These are phyloP conservation scores for Drosophila pachea DNA, from an alignment of 1,140 invertebrate genomes.

Conservation along the genomic window DNA sequence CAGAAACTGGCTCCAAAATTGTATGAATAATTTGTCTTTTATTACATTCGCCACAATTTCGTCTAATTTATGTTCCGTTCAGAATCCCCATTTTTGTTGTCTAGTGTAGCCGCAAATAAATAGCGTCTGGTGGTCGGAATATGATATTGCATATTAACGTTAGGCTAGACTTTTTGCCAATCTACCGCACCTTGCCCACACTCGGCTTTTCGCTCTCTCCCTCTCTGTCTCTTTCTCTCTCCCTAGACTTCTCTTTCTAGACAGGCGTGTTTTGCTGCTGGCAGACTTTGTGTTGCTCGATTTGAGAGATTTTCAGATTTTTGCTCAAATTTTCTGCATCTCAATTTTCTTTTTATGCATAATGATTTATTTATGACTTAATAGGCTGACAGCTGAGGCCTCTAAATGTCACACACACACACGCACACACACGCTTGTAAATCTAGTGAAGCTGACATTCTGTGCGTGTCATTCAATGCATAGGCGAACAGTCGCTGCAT, in stretches of 20 bases:
- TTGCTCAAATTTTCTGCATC: constrained; percentile 6
- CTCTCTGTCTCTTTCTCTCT: background rate
- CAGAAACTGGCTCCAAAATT: too few relatives aligned
- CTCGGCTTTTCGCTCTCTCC: background rate
- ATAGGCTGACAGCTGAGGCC: constrained; percentile 39
- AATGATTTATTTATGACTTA: constrained; percentile 49
- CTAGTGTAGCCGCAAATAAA: constrained; percentile 1
- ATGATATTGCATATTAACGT: constrained; percentile 23
- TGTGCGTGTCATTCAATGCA: constrained; percentile 17
- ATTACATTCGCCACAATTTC: background rate
- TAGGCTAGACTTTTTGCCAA: constrained; percentile 5
- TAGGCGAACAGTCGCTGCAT: constrained; percentile 16
- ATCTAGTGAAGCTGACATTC: constrained; percentile 20
- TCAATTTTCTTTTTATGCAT: constrained; percentile 24
- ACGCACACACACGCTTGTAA: too few relatives aligned
- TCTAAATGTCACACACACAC: constrained; percentile 25
- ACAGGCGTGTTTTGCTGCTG: constrained; percentile 24
- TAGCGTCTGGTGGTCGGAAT: background rate
- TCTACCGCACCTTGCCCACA: background rate
- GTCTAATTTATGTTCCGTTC: background rate
- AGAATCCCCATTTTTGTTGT: constrained; percentile 2
- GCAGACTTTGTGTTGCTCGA: constrained; percentile 26
- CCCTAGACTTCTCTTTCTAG: background rate
- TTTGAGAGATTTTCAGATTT: constrained; percentile 32
- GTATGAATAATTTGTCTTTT: too few relatives aligned